Evolutionary conservation across 2,888 invertebrate genomes (phyloP), one percentile per base, ranked within the genome.

Genomic region (Eilema depressum): DNA sequence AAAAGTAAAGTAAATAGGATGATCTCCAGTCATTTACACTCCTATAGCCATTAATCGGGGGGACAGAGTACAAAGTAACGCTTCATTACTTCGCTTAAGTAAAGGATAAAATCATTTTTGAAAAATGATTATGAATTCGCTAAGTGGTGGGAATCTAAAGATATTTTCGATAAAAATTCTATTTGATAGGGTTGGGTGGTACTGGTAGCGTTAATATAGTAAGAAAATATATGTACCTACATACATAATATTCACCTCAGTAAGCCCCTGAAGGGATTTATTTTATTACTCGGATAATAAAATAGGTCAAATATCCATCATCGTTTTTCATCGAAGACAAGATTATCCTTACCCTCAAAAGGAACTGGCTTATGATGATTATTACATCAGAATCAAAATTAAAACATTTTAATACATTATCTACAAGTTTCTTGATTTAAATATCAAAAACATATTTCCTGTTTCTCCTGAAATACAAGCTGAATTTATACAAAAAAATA

Each of bases 91-190:
- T 68, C 64, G 62, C 57, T 76, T 74, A 76, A 74, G 63, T 66
- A 65, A 72, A 74, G 70, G 76, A 74, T 75, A 70, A 78, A 82
- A 82, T 79, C 67, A 74, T 70, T 75, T 75, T 71, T 70, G 28
- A 70, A 76, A 70, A 71, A 73, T 73, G 63, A 81, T 79, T 79
- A 74, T 62, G 66, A 74, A 63, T 74, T 78, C 47, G 62, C 56
- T 33, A 70, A 81, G 28, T 74, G 12, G 47, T 37, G 20, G 41
- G 62, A 72, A 70, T 81, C 81, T 73, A 68, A 14, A 68, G 63
- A 72, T 69, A 72, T 63, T 75, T 77, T 56, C 10, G 33, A 73
- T 73, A 47, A 65, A 66, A 74, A 74, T 67, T 78, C 65, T 47
- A 59, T n/a, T 25, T 8, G 17, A 23, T 62, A n/a, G 4, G 20